Evolutionary conservation across 1,140 invertebrate genomes (phyloP), one percentile per base, ranked within the genome.

Genomic region (Saccostrea echinata): DNA sequence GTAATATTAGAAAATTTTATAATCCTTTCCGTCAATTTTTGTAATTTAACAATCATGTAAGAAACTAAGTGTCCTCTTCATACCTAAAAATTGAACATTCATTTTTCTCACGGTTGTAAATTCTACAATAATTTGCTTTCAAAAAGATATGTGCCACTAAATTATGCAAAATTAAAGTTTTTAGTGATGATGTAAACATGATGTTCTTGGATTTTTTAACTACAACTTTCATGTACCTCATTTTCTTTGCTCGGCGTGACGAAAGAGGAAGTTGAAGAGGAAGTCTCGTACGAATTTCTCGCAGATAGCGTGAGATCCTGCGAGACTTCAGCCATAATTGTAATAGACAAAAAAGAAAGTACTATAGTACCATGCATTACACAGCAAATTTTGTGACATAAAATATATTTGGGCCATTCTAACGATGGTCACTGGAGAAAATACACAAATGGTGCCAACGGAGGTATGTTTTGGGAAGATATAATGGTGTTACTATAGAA

Each of bases 351-450:
- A 76, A 80, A 86, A n/a, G 68, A 86, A 80, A 86, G 57, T 86
- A 85, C 55, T 51, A 18, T 6, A 64, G 9, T 71, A 84, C 84
- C 53, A 85, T 88, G 87, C 68, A 84, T 52, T 30, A 61, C 84
- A 53, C 27, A 52, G 55, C 80, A 85, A 61, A 61, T 53, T 53
- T 21, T 68, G n/a, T 55, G 52, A 76, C 24, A 71, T 64, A 84
- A 24, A n/a, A 24, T 27, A 12, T 16, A 33, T 52, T 52, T 43
- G 43, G 71, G 61, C 76, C 21, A 9, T 33, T 80, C 86, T 83
- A 82, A 85, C 24, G 57, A 93, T 93, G 93, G 93, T 93, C 68
- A 91, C 90, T 83, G 93, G 91, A 24, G 92, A 92, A 85, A 93
- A 92, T 84, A 91, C 91, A 16, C 91, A 93, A 87, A 87, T 93